A percentile compares a stretch with the other conserved stretches of the same genome.
Conservation (phyloP, 2,888 invertebrate species). For the Ophraella communa region DNA sequence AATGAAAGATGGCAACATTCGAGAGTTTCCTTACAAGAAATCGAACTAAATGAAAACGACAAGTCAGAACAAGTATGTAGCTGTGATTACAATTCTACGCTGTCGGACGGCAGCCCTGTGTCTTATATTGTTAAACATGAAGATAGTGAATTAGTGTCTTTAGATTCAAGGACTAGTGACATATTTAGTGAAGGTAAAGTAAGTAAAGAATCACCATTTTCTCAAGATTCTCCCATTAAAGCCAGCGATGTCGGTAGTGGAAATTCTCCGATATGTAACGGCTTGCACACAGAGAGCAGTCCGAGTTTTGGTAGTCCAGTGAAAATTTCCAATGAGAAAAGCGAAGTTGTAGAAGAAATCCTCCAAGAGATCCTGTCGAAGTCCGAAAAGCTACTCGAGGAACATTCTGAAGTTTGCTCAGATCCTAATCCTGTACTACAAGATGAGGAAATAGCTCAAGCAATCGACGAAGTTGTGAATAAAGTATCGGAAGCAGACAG, state of each 20-base stretch:
- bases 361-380: slow-evolving; percentile 62
- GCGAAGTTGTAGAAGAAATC: slow-evolving; percentile 62
- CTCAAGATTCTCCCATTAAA: slow-evolving; percentile 59
- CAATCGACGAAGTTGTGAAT: slow-evolving; percentile 63
- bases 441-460: slow-evolving; percentile 64
- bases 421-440: slow-evolving; percentile 57
- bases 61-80: slow-evolving; percentile 57
- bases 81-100: slow-evolving; percentile 60
- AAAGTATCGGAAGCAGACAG: slow-evolving; percentile 35
- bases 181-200: slow-evolving; percentile 68
- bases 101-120: slow-evolving; percentile 63
- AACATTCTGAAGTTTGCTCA: slow-evolving; percentile 46
- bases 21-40: slow-evolving; percentile 48
- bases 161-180: slow-evolving; percentile 64
- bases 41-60: slow-evolving; percentile 52
- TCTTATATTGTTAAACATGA: slow-evolving; percentile 59
- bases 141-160: slow-evolving; percentile 62
- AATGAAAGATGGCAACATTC: slow-evolving; percentile 54
- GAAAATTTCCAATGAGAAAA: slow-evolving; percentile 54
- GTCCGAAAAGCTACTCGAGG: slow-evolving; percentile 62
- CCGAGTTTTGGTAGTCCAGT: slow-evolving; percentile 56
- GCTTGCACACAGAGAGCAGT: slow-evolving; percentile 57
- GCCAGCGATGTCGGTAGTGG: slow-evolving; percentile 48
- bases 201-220: slow-evolving; percentile 68
- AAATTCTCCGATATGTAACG: slow-evolving; percentile 58